phyloP scores from a whole-genome alignment of 2,888 invertebrate species.

The Cheilosia vulpina region DNA sequence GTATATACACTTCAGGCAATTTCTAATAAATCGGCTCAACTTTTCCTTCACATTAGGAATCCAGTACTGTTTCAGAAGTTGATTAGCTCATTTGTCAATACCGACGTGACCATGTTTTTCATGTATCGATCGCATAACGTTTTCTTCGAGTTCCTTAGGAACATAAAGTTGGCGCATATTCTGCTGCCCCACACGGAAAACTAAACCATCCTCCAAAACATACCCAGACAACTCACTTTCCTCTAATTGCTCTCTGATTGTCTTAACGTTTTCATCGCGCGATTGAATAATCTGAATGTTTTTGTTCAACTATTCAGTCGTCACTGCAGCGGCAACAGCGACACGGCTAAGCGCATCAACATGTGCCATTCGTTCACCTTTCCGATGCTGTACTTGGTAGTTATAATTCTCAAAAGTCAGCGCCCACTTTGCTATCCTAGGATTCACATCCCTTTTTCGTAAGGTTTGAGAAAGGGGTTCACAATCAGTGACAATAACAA shows the following conservation, averaged over 20 bases:
- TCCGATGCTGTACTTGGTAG: conserved; percentile 34
- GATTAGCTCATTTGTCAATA: background rate
- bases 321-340: background rate
- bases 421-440: conserved; percentile 34
- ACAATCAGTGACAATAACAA: conserved; percentile 39
- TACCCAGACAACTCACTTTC: background rate
- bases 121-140: conserved; percentile 1
- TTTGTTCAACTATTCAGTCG: background rate
- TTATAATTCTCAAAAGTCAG: conserved; percentile 35
- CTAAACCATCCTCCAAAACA: conserved; percentile 7
- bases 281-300: conserved; percentile 21
- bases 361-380: conserved; percentile 36
- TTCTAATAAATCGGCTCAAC: background rate
- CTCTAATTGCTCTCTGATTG: background rate
- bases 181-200: background rate
- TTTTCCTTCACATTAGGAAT: conserved; percentile 1
- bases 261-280: conserved; percentile 3
- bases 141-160: background rate
- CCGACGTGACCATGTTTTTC: background rate
- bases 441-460: conserved; percentile 51
- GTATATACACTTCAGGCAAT: background rate
- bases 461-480: conserved; percentile 43
- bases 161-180: background rate
- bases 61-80: background rate
- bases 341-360: conserved; percentile 42